A percentile compares a stretch with the other conserved stretches of the same genome.
Evolutionary conservation across 2,113 vertebrate genomes (phyloP).

Genomic region (Ammodytes marinus): DNA sequence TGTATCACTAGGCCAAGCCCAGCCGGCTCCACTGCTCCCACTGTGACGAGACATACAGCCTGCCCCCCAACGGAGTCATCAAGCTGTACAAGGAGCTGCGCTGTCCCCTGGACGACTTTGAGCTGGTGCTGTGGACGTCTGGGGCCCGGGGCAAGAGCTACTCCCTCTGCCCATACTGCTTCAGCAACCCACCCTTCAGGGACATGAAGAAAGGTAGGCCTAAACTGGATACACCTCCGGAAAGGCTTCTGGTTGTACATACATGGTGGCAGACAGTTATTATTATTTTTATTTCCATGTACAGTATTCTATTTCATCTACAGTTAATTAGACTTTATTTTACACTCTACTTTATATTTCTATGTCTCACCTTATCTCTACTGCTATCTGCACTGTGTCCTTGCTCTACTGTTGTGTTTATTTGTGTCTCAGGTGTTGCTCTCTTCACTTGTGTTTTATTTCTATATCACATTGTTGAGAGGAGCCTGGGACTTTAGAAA

Average conservation of each 20-base stretch:
- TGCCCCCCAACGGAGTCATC: slow-evolving; percentile 96
- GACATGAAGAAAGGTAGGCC: slow-evolving; percentile 97
- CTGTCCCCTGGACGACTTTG: slow-evolving; percentile 96
- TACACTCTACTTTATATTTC: no score
- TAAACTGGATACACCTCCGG: no score
- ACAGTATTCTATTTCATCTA: no score
- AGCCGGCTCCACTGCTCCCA: slow-evolving; percentile 97
- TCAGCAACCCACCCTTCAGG: slow-evolving; percentile 95
- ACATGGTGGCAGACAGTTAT: not conserved
- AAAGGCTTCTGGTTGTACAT: not conserved
- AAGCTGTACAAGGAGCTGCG: slow-evolving; percentile 98
- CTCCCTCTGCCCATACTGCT: slow-evolving; percentile 96
- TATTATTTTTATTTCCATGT: no score
- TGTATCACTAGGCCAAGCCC: slow-evolving; percentile 90
- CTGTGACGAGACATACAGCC: slow-evolving; percentile 97
- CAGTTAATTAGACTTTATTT: no score
- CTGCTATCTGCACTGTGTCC: no score
- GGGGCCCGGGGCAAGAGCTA: slow-evolving; percentile 96
- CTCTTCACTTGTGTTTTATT: no score
- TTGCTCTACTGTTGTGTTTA: no score
- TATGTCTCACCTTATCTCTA: no score
- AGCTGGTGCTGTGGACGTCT: slow-evolving; percentile 96
- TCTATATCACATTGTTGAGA: no score
- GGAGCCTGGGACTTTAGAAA: no score
- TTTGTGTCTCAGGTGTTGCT: no score